A percentile compares a stretch with the other conserved stretches of the same genome.
phyloP scores from a whole-genome alignment of 1,140 invertebrate genomes.

The Venturia canescens region DNA sequence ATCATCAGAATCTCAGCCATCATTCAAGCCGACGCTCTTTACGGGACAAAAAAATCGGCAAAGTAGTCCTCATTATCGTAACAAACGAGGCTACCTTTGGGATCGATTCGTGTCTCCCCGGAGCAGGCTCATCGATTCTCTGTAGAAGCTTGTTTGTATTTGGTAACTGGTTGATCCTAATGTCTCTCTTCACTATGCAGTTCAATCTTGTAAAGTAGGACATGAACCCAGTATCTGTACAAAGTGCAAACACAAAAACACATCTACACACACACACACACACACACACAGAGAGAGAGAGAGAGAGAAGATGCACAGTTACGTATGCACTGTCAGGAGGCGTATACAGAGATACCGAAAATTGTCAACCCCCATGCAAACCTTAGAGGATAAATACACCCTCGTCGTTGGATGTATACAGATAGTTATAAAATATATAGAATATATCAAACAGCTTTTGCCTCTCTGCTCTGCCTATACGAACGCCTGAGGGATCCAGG shows the following conservation, averaged over 20 bases:
- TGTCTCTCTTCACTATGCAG: slow-evolving; percentile 1
- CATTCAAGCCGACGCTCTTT: too few relatives aligned
- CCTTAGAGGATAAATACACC: slow-evolving; percentile 38
- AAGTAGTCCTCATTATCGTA: neutral
- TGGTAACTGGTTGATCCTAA: slow-evolving; percentile 3
- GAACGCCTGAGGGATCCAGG: slow-evolving; percentile 4
- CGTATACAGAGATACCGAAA: neutral
- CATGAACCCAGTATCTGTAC: neutral
- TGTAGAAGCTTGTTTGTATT: neutral
- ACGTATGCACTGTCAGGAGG: neutral
- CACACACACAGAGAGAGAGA: neutral
- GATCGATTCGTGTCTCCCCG: too few relatives aligned
- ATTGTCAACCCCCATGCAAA: slow-evolving; percentile 37
- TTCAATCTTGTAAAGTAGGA: slow-evolving; percentile 35
- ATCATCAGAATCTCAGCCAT: too few relatives aligned
- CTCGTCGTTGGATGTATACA: slow-evolving; percentile 20
- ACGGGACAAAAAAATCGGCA: too few relatives aligned
- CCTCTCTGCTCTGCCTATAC: slow-evolving; percentile 16
- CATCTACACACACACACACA: too few relatives aligned
- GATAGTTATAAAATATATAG: slow-evolving; percentile 1
- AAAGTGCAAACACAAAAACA: neutral
- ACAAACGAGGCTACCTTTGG: neutral
- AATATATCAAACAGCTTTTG: slow-evolving; percentile 29
- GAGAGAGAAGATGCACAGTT: too few relatives aligned
- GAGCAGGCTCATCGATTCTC: neutral